Conservation (phyloP, 2,888 invertebrate genomes). For the Frankliniella intonsa region DNA sequence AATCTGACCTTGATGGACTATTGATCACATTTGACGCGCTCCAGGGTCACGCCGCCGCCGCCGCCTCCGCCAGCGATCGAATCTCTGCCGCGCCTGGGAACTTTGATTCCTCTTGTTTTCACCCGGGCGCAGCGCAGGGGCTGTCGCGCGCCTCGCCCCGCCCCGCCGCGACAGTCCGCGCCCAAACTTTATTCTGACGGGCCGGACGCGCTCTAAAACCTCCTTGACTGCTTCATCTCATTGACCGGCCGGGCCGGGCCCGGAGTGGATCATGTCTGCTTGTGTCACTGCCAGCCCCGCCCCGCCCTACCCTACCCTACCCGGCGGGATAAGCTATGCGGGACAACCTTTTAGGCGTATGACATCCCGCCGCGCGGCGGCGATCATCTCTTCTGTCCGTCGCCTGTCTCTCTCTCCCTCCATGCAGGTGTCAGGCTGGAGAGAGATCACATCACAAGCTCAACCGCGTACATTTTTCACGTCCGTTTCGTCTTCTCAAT, state of each 20-base stretch:
- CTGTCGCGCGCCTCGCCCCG: too few relatives aligned
- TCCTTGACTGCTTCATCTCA: too few relatives aligned
- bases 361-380: not conserved
- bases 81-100: not conserved
- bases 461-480: not conserved
- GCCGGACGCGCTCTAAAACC: too few relatives aligned
- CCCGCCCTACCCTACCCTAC: too few relatives aligned
- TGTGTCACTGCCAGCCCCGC: too few relatives aligned
- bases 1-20: constrained; percentile 9
- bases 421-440: not conserved
- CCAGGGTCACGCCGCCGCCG: not conserved
- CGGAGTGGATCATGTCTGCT: too few relatives aligned
- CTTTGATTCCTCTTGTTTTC: too few relatives aligned
- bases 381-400: not conserved
- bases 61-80: not conserved
- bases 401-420: not conserved
- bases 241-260: too few relatives aligned
- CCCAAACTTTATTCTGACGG: too few relatives aligned
- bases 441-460: too few relatives aligned
- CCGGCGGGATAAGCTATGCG: not conserved
- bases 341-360: not conserved
- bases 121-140: too few relatives aligned
- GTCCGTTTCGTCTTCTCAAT: not conserved
- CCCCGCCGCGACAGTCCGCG: too few relatives aligned
- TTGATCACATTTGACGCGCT: constrained; percentile 19